phyloP scores from a whole-genome alignment of 64 coral and sea anemone genomes.

The Cladopsammia gracilis region DNA sequence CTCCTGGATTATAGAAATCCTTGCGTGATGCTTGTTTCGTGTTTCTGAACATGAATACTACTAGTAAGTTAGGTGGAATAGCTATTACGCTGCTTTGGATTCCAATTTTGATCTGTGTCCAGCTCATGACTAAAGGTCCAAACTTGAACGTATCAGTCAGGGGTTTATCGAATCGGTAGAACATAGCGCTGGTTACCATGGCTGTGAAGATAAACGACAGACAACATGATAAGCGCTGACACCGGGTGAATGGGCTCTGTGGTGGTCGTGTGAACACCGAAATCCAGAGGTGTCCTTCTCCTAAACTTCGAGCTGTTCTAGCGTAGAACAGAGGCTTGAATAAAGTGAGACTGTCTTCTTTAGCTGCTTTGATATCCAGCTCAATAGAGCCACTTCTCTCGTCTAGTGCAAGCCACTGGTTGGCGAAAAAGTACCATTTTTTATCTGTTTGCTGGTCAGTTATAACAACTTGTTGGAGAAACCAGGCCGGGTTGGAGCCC shows the following conservation, averaged over 20 bases:
- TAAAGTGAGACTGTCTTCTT: conserved; percentile 23
- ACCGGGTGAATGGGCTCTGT: too few relatives aligned
- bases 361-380: conserved; percentile 9
- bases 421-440: conserved; percentile 43
- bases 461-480: conserved; percentile 28
- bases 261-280: too few relatives aligned
- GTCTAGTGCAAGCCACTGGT: conserved; percentile 63
- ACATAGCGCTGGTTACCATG: conserved; percentile 64
- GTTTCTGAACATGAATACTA: conserved; percentile 56
- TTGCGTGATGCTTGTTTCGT: background rate
- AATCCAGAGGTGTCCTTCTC: conserved; percentile 65
- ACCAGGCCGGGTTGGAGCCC: conserved; percentile 25
- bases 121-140: too few relatives aligned
- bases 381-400: conserved; percentile 55
- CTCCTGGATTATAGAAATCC: background rate
- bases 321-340: conserved; percentile 47
- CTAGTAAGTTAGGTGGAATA: conserved; percentile 55
- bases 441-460: conserved; percentile 34
- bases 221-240: conserved; percentile 23
- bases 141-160: too few relatives aligned
- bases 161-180: too few relatives aligned
- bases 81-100: background rate
- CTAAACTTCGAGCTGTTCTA: conserved; percentile 31
- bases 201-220: conserved; percentile 45
- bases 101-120: too few relatives aligned